A percentile compares a stretch with the other conserved stretches of the same genome.
Conservation (phyloP, 2,888 invertebrate species). For the Alentia gelatinosa region DNA sequence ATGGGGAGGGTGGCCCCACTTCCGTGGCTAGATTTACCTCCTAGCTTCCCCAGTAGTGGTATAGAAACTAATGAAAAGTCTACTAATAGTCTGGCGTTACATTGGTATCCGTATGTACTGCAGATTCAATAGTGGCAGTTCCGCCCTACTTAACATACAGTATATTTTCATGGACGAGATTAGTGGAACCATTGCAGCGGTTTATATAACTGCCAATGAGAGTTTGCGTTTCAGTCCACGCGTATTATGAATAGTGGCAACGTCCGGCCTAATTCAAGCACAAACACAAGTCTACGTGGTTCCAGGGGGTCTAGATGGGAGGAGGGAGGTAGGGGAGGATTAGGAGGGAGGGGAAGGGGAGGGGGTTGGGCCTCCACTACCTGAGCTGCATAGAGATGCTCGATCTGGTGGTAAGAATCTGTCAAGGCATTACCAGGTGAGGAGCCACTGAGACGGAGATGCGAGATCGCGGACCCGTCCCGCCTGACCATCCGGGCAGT, state of each 20-base stretch:
- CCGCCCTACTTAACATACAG: too few relatives aligned
- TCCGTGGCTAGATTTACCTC: neutral
- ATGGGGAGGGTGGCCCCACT: neutral
- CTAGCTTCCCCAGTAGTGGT: neutral
- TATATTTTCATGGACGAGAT: too few relatives aligned
- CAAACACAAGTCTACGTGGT: neutral
- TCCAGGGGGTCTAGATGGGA: neutral
- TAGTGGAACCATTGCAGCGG: too few relatives aligned
- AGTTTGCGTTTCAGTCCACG: too few relatives aligned
- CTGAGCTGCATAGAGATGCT: neutral
- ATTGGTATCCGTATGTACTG: too few relatives aligned
- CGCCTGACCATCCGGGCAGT: neutral
- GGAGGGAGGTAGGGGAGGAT: neutral
- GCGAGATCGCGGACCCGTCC: neutral
- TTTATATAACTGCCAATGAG: too few relatives aligned
- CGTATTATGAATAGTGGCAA: too few relatives aligned
- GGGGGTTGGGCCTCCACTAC: neutral
- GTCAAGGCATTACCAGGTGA: neutral
- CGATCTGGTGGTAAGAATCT: too few relatives aligned
- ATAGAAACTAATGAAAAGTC: too few relatives aligned
- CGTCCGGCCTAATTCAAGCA: neutral
- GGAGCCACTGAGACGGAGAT: neutral
- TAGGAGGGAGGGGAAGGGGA: neutral
- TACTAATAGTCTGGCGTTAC: too few relatives aligned
- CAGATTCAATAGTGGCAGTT: too few relatives aligned